Base-by-base conservation (phyloP, 2,113 vertebrate genomes). In the Progne subis region DNA sequence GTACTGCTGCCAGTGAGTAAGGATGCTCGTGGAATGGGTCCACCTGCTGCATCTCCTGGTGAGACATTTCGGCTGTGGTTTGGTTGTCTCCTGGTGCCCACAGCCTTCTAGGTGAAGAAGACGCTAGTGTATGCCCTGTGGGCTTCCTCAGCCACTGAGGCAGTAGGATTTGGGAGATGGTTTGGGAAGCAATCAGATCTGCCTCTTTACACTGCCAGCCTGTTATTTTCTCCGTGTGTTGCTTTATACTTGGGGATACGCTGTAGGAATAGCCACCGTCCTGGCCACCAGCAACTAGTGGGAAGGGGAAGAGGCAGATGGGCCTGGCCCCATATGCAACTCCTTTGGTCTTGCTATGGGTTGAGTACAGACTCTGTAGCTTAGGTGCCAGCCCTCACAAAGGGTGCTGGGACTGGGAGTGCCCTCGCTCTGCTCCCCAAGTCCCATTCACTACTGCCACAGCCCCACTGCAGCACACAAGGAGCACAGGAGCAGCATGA, bases 401-500 rank as follows among this genome's bases (percentile, higher is more conserved):
- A 8, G 14, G 32, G 47, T 39, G n/a, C 56, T 60, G 77, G 17
- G 20, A 43, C 60, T 65, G 6, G 32, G 18, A 1, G 0, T 21
- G 53, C 53, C 60, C 61, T 59, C 2, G 1, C 37, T 59, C 34
- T 59, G 67, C 49, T 71, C 28, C 26, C 28, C 37, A 44, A 1
- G 26, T n/a, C 26, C 28, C 34, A 23, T 44, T 26, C n/a, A 5
- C 37, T 0, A 0, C 44, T 53, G 49, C 52, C 24, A 9, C 4
- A 1, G 25, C 37, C 31, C 43, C 28, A 65, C 7, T 18, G 44
- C 55, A 61, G 64, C 44, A 7, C 4, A 4, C 0, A 1, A 50
- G n/a, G 26, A 34, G 16, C 43, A 31, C 1, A 0, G 2, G 4
- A 41, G 14, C 26, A 63, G 44, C 14, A 14, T 0, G 0, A 4